These are phyloP conservation scores for Eospalax fontanierii DNA, from an alignment of 2,797 vertebrate species.

Conservation along the genomic window DNA sequence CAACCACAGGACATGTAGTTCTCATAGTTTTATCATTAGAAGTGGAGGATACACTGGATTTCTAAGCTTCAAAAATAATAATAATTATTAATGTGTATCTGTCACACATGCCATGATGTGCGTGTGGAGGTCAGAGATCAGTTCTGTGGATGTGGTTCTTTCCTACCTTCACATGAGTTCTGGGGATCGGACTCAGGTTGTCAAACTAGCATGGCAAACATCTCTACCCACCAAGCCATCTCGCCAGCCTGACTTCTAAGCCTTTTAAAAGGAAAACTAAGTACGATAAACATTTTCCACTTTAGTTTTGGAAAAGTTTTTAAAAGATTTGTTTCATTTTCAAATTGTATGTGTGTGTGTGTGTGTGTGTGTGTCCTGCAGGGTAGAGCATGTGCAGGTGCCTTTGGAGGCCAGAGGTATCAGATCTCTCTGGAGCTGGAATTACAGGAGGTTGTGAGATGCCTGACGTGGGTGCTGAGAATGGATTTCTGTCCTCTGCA, in stretches of 20 bases:
- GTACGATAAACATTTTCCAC: not conserved
- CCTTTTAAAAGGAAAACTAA: constrained; percentile 61
- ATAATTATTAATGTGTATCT: not conserved
- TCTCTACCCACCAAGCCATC: no score
- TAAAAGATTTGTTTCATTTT: not conserved
- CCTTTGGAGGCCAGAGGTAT: not conserved
- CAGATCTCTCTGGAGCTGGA: not conserved
- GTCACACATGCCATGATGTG: not conserved
- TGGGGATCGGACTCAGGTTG: not conserved
- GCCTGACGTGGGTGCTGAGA: not conserved
- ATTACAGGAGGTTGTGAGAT: not conserved
- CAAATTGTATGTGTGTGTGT: no score
- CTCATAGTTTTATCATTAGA: constrained; percentile 22
- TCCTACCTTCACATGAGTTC: not conserved
- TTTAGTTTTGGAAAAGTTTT: constrained; percentile 40
- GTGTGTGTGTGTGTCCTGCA: not conserved
- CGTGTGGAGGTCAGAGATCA: not conserved
- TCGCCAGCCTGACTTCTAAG: constrained; percentile 12
- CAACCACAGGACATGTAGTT: not conserved
- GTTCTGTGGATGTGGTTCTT: not conserved
- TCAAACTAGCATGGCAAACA: not conserved
- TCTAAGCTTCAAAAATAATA: constrained; percentile 35
- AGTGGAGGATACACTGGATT: not conserved
- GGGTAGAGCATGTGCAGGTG: no score
- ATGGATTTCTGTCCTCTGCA: not conserved